Conservation (phyloP, 2,113 vertebrate species). For the Caracal caracal region DNA sequence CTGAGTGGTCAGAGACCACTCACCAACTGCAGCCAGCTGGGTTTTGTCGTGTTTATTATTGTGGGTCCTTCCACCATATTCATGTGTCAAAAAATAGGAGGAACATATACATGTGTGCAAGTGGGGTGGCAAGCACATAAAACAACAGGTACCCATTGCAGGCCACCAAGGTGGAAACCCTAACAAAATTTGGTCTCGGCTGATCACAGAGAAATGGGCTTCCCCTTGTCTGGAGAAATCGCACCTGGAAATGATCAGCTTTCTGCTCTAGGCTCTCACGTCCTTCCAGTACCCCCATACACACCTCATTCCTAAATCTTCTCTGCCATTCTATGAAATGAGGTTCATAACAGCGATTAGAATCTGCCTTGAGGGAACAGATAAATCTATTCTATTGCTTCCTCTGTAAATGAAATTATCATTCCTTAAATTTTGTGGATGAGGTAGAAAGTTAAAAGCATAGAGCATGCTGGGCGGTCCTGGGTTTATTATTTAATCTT, state of each 20-base stretch:
- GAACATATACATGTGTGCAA: not conserved
- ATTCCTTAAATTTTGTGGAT: accelerated
- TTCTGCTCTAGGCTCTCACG: accelerated
- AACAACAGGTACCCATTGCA: not conserved
- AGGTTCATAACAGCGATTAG: not conserved
- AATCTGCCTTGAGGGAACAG: not conserved
- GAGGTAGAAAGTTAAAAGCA: not conserved
- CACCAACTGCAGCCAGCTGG: too few species aligned
- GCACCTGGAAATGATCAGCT: not conserved
- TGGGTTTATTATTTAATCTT: constrained; percentile 30
- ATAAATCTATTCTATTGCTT: not conserved
- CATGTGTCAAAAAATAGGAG: not conserved
- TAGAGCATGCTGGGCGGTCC: not conserved
- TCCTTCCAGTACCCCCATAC: not conserved
- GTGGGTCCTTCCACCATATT: accelerated
- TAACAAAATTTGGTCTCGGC: not conserved
- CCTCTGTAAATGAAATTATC: not conserved
- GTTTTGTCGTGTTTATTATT: not conserved
- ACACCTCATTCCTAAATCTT: not conserved
- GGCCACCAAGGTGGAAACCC: not conserved
- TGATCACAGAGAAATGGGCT: not conserved
- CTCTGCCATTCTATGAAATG: not conserved
- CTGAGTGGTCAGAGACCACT: not conserved
- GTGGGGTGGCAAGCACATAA: not conserved
- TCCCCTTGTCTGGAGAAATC: not conserved